phyloP scores from a whole-genome alignment of 2,797 vertebrate species.

The Sebastes flavidus region DNA sequence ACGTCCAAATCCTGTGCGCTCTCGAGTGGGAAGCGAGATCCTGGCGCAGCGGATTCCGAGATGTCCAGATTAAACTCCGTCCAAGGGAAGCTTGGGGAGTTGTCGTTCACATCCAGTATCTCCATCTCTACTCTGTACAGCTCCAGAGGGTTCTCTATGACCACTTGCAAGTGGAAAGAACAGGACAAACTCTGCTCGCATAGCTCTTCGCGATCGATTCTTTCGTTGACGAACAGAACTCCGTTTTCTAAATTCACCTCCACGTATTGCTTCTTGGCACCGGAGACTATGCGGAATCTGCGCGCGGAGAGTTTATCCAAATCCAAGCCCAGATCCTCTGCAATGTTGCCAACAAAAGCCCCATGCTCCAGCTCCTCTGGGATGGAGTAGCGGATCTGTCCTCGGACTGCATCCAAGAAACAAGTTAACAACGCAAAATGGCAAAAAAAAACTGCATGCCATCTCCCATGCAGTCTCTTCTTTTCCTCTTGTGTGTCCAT shows the following conservation, averaged over 20 bases:
- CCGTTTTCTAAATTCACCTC: conserved; percentile 84
- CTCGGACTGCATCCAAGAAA: conserved; percentile 69
- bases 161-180: conserved; percentile 82
- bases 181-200: conserved; percentile 82
- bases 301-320: conserved; percentile 76
- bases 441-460: conserved; percentile 49
- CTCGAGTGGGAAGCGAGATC: conserved; percentile 91
- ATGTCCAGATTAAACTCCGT: conserved; percentile 83
- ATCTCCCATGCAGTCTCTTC: conserved; percentile 52
- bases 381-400: conserved; percentile 83
- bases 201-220: conserved; percentile 82
- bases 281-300: conserved; percentile 81
- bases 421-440: conserved; percentile 69
- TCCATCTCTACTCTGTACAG: conserved; percentile 82
- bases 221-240: conserved; percentile 81
- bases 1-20: conserved; percentile 91
- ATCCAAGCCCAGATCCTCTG: conserved; percentile 82
- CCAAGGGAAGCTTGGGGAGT: conserved; percentile 82
- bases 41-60: conserved; percentile 87
- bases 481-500: conserved; percentile 63
- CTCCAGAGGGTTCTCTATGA: conserved; percentile 83
- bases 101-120: conserved; percentile 83
- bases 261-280: conserved; percentile 79
- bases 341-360: conserved; percentile 83
- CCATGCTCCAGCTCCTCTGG: conserved; percentile 83